A percentile compares a stretch with the other conserved stretches of the same genome.
Conservation (phyloP, 2,888 invertebrate genomes). For the Amblyjoppa proteus region DNA sequence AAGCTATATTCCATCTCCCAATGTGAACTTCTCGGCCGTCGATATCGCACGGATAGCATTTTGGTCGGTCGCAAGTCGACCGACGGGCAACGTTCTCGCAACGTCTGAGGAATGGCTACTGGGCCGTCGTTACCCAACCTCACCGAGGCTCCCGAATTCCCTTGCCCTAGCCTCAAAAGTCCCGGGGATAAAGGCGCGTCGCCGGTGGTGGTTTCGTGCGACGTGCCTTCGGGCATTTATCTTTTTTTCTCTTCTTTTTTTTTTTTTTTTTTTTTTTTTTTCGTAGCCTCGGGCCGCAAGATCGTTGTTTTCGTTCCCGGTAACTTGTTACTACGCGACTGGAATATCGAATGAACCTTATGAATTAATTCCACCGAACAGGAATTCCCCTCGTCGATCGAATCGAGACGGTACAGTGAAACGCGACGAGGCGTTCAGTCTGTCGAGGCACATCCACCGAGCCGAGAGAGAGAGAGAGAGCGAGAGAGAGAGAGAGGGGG, state of each 20-base stretch:
- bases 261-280: neutral
- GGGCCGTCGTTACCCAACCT: no score
- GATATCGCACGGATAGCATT: no score
- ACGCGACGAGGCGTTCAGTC: neutral
- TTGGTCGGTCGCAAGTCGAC: no score
- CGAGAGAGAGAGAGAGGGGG: neutral
- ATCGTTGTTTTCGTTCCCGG: conserved; percentile 20
- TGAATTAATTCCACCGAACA: conserved; percentile 42
- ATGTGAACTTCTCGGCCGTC: no score
- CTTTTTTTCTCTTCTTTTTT: neutral
- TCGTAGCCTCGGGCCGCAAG: conserved; percentile 1
- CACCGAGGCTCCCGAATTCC: neutral
- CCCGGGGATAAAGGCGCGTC: neutral
- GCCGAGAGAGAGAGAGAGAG: no score
- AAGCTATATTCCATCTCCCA: no score
- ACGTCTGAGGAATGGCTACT: no score
- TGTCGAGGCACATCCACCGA: neutral
- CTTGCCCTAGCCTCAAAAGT: neutral
- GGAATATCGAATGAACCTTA: conserved; percentile 26
- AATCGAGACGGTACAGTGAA: neutral
- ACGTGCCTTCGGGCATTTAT: neutral
- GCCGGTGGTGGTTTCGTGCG: neutral
- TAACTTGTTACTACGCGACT: conserved; percentile 14
- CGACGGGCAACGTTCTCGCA: no score
- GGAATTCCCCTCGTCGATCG: conserved; percentile 19